Base-by-base conservation (phyloP, 2,113 vertebrate genomes). In the Cepphus grylle region DNA sequence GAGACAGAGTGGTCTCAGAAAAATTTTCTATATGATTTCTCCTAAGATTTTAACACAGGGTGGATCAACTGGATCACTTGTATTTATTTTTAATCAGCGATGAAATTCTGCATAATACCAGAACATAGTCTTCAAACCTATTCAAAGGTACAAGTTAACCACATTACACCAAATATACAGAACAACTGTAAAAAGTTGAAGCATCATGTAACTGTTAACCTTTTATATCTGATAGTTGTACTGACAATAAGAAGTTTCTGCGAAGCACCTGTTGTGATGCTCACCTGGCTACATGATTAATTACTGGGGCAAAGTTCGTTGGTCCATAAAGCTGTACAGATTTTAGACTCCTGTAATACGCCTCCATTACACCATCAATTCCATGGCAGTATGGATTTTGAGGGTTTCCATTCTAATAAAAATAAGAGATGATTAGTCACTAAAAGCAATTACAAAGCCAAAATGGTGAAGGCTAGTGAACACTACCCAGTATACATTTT, bases 211-310 rank as follows among this genome's bases (percentile, higher is more conserved):
- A 55, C 13, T 55, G 18, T 19, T 53, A n/a, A 34, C 14, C 13
- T 34, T 58, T 58, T 43, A 5, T 13, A 23, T 17, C 26, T 26
- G 43, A 59, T 11, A 87, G 42, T 11, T 72, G 26, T 8, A 81
- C 49, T 14, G 69, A 78, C 62, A 92, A 9, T 12, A 93, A 53
- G 62, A 87, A 19, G 15, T 72, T 94, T 86, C 67, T 62, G n/a
- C 23, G 11, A 55, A 81, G 70, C 34, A 88, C 11, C 30, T 65
- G 30, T 23, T 59, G 67, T n/a, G 69, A 79, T 40, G 56, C 93
- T 96, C 98, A 99, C 99, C 99, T 99, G 93, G 99, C 99, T 91
- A 99, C 99, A 11, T 99, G 99, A 97, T 99, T 99, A 97, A 99
- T 99, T 85, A 99, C 99, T 21, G 99, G 99, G 55, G 99, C 99